These are phyloP conservation scores for Halcyon senegalensis DNA, from an alignment of 2,113 vertebrate genomes.

Conservation along the genomic window DNA sequence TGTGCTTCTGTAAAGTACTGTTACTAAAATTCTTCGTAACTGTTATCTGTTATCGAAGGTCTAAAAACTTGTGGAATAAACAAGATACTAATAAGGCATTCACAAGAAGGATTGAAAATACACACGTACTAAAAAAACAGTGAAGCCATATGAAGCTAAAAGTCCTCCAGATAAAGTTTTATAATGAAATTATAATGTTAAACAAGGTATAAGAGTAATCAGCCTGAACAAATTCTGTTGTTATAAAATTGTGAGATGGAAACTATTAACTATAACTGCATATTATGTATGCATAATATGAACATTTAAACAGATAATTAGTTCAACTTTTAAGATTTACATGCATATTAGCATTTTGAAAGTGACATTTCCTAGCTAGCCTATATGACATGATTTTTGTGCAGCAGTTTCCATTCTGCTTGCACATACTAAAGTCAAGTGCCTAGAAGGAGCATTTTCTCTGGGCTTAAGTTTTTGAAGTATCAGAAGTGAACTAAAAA, in stretches of 20 bases:
- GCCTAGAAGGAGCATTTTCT: background rate
- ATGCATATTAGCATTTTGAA: background rate
- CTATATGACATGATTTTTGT: background rate
- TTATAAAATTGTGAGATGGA: constrained; percentile 9
- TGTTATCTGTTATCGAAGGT: background rate
- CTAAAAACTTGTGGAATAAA: background rate
- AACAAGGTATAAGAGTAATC: constrained; percentile 18
- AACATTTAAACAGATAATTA: background rate
- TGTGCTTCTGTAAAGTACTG: background rate
- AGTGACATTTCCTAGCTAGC: background rate
- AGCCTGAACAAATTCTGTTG: constrained; percentile 5
- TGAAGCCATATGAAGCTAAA: background rate
- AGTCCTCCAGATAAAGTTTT: background rate
- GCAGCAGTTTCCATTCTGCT: background rate
- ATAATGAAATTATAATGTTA: constrained; percentile 5
- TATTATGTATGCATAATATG: background rate
- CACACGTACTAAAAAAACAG: background rate
- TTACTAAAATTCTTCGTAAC: background rate
- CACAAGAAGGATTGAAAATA: background rate
- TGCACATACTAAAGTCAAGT: background rate
- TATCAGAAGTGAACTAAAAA: background rate
- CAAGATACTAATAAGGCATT: background rate
- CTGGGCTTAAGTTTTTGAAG: background rate
- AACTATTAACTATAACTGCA: background rate
- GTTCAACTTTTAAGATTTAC: background rate